phyloP scores from a whole-genome alignment of 2,797 vertebrate genomes.

The Cuniculus paca region DNA sequence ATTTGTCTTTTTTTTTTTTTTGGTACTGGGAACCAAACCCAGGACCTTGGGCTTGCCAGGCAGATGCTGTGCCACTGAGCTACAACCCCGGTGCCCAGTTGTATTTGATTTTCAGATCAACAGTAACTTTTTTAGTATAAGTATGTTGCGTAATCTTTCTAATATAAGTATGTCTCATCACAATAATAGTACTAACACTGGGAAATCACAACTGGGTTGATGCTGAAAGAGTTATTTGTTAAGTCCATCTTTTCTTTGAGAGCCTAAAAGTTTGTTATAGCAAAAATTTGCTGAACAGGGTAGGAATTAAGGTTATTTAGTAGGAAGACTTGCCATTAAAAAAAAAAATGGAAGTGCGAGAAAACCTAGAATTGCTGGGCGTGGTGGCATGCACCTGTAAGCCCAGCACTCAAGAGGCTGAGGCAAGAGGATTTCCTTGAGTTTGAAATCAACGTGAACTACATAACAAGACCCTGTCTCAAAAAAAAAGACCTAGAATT shows the following conservation, averaged over 20 bases:
- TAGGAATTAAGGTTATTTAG: slow-evolving; percentile 35
- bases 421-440: neutral
- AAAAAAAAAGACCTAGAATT: neutral
- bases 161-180: neutral
- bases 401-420: neutral
- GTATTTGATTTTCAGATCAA: slow-evolving; percentile 63
- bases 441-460: neutral
- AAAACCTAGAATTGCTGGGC: neutral
- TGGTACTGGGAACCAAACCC: no score
- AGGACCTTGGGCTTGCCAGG: no score
- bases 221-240: slow-evolving; percentile 28
- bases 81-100: neutral
- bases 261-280: slow-evolving; percentile 8
- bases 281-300: slow-evolving; percentile 23
- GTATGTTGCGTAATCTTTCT: neutral
- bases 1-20: no score
- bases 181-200: neutral
- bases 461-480: neutral
- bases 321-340: slow-evolving; percentile 34
- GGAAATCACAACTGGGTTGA: neutral
- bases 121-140: slow-evolving; percentile 5
- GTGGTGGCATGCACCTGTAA: neutral
- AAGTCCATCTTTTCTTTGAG: slow-evolving; percentile 11
- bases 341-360: slow-evolving; percentile 2
- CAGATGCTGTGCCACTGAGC: no score